Conservation (phyloP, 2,888 invertebrate genomes). For the Mactromeris polynyma region DNA sequence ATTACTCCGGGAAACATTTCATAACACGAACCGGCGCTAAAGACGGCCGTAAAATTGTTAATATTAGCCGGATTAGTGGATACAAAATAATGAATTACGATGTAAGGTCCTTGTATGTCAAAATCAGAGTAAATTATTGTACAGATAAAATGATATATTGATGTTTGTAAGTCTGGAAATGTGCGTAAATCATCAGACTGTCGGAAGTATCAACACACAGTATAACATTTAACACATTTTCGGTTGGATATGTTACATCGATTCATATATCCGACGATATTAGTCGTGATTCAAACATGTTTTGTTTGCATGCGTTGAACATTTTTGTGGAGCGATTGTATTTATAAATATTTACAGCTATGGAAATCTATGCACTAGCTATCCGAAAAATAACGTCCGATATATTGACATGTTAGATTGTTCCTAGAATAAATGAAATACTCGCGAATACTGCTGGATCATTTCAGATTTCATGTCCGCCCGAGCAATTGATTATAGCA, state of each 20-base stretch:
- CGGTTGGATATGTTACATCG: not conserved
- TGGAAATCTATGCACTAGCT: too few species aligned
- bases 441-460: not conserved
- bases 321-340: too few species aligned
- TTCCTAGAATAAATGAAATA: not conserved
- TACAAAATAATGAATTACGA: not conserved
- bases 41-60: not conserved
- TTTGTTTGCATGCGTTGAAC: not conserved
- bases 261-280: not conserved
- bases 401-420: constrained; percentile 1
- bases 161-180: not conserved
- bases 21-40: not conserved
- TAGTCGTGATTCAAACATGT: not conserved
- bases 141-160: constrained; percentile 5
- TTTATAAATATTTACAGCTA: too few species aligned
- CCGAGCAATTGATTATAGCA: not conserved
- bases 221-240: not conserved
- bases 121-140: not conserved
- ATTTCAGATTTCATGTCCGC: not conserved
- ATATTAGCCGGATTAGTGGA: not conserved
- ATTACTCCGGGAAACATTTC: not conserved
- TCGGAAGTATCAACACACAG: not conserved
- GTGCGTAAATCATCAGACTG: not conserved
- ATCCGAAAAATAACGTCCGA: not conserved
- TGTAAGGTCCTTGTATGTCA: not conserved